Evolutionary conservation across 1,140 invertebrate genomes (phyloP), one percentile per base, ranked within the genome.

Genomic region (Leptopilina clavipes): DNA sequence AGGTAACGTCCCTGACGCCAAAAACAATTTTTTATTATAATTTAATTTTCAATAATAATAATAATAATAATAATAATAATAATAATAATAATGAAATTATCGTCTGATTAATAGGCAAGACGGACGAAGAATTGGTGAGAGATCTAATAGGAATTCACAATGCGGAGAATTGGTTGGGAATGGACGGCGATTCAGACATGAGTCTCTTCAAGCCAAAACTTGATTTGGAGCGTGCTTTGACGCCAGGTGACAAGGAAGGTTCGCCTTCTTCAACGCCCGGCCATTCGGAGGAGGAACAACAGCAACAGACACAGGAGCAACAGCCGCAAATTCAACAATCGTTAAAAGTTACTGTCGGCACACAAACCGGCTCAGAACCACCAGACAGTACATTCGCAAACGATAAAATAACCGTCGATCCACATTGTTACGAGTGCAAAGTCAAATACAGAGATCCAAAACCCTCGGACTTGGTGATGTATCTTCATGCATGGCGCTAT

Each of bases 401-500:
- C n/a, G 92, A 94, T 40, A 95, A 95, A 88, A 93, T 96, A 88
- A 94, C 94, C 0, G 91, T 94, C 3, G 97, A 98, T 86, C 93
- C 94, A 3, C 94, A 97, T 86, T 99, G 98, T 91, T 95, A 96
- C 87, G 96, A 98, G 88, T 99, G 98, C 89, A 96, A 96, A 88
- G 94, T 97, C 12, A 93, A 96, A 72, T 98, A 97, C 90, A 91
- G 95, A 75, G 97, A 99, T 88, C 97, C 98, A 0, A 94, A 95
- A 75, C 95, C 96, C 0, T 93, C 95, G 77, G 96, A 98, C 87
- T 92, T 99, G 17, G 94, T 98, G 75, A 98, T 99, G 96, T 98
- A 97, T 89, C 92, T 99, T 14, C 98, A 99, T 90, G 97, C 97
- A 17, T 96, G 97, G 93, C 95, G 95, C 85, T 98, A 98, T 88